A percentile compares a stretch with the other conserved stretches of the same genome.
Evolutionary conservation across 2,888 invertebrate species (phyloP).

Genomic region (Ellobium chinense): DNA sequence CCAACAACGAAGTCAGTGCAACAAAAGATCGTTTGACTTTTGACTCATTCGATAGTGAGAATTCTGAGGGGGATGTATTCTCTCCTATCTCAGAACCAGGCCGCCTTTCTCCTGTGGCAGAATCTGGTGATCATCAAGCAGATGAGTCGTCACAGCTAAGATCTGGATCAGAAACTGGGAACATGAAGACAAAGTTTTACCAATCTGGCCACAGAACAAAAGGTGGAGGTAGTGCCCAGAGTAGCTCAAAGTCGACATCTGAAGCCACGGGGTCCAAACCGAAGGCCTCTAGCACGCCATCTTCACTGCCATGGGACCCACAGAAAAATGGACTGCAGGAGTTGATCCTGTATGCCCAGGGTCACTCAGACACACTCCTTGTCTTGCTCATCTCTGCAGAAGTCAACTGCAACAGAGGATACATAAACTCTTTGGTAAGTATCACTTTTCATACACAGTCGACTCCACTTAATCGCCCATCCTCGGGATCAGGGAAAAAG

Average conservation of each 20-base stretch:
- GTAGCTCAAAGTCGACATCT: neutral
- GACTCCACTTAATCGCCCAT: no score
- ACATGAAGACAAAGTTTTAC: neutral
- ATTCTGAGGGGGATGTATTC: conserved; percentile 29
- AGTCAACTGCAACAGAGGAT: conserved; percentile 56
- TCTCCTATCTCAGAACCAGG: conserved; percentile 11
- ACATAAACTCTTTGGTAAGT: conserved; percentile 66
- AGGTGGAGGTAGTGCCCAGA: neutral
- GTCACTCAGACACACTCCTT: conserved; percentile 70
- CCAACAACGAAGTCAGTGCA: neutral
- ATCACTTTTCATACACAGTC: no score
- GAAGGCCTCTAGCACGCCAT: neutral
- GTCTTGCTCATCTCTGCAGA: conserved; percentile 64
- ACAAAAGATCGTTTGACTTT: conserved; percentile 33
- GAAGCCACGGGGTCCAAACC: neutral
- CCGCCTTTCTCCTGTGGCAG: conserved; percentile 15
- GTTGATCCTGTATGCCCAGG: conserved; percentile 69
- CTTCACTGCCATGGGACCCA: conserved; percentile 52
- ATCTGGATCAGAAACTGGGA: conserved; percentile 6
- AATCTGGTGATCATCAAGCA: neutral
- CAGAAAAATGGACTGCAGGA: conserved; percentile 60
- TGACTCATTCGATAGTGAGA: conserved; percentile 37
- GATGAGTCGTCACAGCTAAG: neutral
- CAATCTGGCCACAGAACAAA: neutral
- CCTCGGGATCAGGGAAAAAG: no score